Evolutionary conservation across 2,797 vertebrate genomes (phyloP).

Genomic region (Sternotherus odoratus): DNA sequence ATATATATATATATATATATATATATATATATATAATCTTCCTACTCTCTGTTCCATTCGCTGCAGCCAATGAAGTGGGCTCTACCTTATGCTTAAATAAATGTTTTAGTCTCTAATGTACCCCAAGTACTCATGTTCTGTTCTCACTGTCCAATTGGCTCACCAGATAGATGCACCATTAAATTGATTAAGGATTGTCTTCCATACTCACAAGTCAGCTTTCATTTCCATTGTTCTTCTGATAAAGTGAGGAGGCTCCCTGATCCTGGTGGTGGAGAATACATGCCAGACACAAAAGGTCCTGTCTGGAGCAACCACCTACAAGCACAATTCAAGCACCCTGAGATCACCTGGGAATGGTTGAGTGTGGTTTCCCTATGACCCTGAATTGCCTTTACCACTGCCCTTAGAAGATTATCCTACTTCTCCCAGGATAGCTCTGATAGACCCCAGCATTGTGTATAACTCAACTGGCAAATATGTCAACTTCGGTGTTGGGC

Average conservation of each 20-base stretch:
- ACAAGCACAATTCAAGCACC: background rate
- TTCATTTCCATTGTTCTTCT: background rate
- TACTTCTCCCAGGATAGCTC: background rate
- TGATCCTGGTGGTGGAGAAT: background rate
- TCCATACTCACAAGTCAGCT: rapidly evolving
- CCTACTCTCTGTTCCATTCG: no score
- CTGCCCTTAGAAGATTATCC: conserved; percentile 3
- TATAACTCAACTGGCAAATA: background rate
- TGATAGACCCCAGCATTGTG: conserved; percentile 34
- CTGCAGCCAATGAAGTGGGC: no score
- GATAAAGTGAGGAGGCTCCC: background rate
- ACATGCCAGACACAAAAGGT: background rate
- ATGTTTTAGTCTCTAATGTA: no score
- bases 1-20: no score
- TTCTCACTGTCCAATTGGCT: background rate
- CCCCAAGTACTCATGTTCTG: background rate
- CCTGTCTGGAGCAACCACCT: background rate
- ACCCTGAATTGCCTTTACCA: background rate
- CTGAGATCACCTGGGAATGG: background rate
- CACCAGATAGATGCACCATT: background rate
- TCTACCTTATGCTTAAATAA: no score
- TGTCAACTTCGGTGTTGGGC: conserved; percentile 32
- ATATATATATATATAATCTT: no score
- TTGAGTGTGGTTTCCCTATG: background rate
- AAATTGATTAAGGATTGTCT: background rate